phyloP scores from a whole-genome alignment of 2,797 vertebrate species.

The Salarias fasciatus region DNA sequence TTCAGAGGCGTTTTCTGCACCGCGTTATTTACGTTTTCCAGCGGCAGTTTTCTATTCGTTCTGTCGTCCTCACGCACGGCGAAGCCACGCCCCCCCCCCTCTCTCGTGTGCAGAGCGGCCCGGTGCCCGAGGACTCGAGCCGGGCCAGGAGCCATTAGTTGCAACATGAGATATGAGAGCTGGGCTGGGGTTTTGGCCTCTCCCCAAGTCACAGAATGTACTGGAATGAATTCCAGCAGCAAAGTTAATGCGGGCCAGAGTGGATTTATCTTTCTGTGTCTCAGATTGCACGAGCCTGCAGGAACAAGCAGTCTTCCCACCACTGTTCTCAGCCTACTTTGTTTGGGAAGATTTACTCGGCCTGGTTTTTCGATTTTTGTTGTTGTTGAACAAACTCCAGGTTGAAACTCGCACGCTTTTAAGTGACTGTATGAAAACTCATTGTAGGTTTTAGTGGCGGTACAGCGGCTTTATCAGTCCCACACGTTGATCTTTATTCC shows the following conservation, averaged over 20 bases:
- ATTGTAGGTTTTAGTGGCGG: too few relatives aligned
- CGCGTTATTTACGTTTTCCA: too few relatives aligned
- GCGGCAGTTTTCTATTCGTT: constrained; percentile 1
- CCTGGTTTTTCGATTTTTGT: neutral
- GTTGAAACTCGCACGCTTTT: neutral
- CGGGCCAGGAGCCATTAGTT: constrained; percentile 72
- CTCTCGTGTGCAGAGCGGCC: constrained; percentile 36
- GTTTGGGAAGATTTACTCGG: constrained; percentile 5
- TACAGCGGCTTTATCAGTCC: too few relatives aligned
- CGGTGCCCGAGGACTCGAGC: constrained; percentile 53
- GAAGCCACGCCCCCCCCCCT: constrained; percentile 20
- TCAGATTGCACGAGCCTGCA: constrained; percentile 58
- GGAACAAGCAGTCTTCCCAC: constrained; percentile 50
- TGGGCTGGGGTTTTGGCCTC: constrained; percentile 85
- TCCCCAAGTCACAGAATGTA: constrained; percentile 83
- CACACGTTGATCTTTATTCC: too few relatives aligned
- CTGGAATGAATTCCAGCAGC: constrained; percentile 79
- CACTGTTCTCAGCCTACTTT: constrained; percentile 15
- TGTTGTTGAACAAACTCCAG: neutral
- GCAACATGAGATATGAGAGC: constrained; percentile 77
- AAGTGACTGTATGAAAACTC: neutral
- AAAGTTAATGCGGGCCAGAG: constrained; percentile 69
- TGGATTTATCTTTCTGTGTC: constrained; percentile 68
- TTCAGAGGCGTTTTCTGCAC: too few relatives aligned
- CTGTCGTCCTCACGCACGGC: constrained; percentile 9